Evolutionary conservation across 2,888 invertebrate genomes (phyloP), one percentile per base, ranked within the genome.

Genomic region (Eupelmus urozonus): DNA sequence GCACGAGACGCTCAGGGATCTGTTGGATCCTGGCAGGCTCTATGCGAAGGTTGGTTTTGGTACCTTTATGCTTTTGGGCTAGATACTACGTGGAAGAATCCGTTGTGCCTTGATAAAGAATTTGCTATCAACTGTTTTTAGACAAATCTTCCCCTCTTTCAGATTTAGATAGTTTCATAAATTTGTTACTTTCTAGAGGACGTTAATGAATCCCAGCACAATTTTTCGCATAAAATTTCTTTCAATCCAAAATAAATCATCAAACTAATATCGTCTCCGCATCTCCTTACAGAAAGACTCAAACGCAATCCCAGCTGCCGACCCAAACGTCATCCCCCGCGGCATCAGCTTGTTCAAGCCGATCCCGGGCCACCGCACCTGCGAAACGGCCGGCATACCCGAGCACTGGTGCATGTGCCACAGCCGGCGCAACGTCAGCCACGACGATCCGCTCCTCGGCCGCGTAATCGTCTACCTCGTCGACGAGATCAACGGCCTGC

Each of bases 371-470:
- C 91, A 92, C 73, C 91, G 98, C 59, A 96, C 95, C 0, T 98
- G 98, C 87, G 91, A 92, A 66, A 91, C 91, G 79, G 97, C 97
- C 0, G 93, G 92, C 0, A 96, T 98, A 77, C 93, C 94, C 0
- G 93, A 94, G 29, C 96, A 97, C 87, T 98, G 95, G 95, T 98
- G 98, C 88, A 95, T 96, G 25, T 98, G 98, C 83, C 95, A 96
- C 85, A 92, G 92, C 76, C 93, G 93, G 70, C 90, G 90, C 66
- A 92, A 92, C 81, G 86, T 96, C 20, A 86, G 91, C 0, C 89
- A 90, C 0, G 91, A 40, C 92, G 93, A 81, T 82, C 83, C 88
- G 0, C 87, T 90, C 9, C 94, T 95, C 0, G 87, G 90, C 5
- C 90, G 92, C 53, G 93, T 93, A 0, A 94, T 94, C 0, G 86